phyloP scores from a whole-genome alignment of 2,113 vertebrate species.

The Orientallactaga bullata region DNA sequence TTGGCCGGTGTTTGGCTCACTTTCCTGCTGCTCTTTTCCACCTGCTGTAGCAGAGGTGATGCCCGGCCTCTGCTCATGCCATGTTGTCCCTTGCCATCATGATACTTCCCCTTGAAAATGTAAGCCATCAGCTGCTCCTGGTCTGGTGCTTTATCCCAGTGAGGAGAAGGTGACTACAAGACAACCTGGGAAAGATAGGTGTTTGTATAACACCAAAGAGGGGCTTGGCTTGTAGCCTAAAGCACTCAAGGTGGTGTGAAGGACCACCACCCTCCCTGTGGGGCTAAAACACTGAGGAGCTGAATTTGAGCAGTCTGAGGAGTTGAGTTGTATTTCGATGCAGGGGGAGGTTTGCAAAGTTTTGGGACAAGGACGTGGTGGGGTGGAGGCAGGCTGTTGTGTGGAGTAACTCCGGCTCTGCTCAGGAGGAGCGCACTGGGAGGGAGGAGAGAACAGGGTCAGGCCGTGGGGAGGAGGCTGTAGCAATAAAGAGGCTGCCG shows the following conservation, averaged over 20 bases:
- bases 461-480: conserved; percentile 16
- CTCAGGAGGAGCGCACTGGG: not conserved
- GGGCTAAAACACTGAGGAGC: not conserved
- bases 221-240: not conserved
- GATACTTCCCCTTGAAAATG: too few relatives aligned
- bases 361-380: not conserved
- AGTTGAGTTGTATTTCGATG: not conserved
- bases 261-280: accelerated
- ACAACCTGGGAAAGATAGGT: not conserved
- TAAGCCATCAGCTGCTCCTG: too few relatives aligned
- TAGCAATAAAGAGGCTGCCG: not conserved
- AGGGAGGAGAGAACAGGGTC: not conserved
- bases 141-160: too few relatives aligned
- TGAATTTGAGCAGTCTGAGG: not conserved
- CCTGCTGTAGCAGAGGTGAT: too few relatives aligned
- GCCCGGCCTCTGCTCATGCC: too few relatives aligned
- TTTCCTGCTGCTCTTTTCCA: too few relatives aligned
- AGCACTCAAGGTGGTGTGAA: accelerated
- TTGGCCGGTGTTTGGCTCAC: too few relatives aligned
- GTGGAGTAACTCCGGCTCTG: not conserved
- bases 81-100: too few relatives aligned
- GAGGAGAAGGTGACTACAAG: too few relatives aligned
- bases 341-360: not conserved
- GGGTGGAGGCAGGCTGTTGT: not conserved
- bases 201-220: not conserved